phyloP scores from a whole-genome alignment of 1,140 invertebrate genomes.

The Psix sp. region DNA sequence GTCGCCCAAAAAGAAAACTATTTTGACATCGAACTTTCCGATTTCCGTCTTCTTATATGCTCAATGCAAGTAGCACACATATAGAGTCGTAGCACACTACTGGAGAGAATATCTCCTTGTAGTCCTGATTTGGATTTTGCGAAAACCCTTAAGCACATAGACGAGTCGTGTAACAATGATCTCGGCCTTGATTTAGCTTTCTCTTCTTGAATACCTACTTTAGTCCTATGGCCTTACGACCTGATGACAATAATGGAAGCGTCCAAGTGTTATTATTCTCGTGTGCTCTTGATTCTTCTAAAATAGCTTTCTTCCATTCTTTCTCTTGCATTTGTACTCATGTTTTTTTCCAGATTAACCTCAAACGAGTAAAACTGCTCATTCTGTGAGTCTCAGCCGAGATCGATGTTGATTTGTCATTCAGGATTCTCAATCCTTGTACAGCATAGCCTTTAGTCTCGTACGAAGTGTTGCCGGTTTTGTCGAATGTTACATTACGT shows the following conservation, averaged over 20 bases:
- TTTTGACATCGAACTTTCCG: slow-evolving; percentile 66
- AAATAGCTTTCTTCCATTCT: slow-evolving; percentile 68
- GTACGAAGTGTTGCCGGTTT: too few relatives aligned
- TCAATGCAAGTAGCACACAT: slow-evolving; percentile 5
- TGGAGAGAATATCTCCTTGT: slow-evolving; percentile 60
- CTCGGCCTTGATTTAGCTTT: neutral
- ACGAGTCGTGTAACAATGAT: slow-evolving; percentile 41
- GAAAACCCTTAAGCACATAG: slow-evolving; percentile 63
- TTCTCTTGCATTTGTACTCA: slow-evolving; percentile 7
- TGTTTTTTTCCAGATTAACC: slow-evolving; percentile 21
- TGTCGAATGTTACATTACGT: too few relatives aligned
- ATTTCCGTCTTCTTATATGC: slow-evolving; percentile 40
- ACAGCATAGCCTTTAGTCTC: too few relatives aligned
- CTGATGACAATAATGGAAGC: slow-evolving; percentile 34
- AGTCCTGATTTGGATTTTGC: slow-evolving; percentile 62
- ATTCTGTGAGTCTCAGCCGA: too few relatives aligned
- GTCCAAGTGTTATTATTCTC: slow-evolving; percentile 67
- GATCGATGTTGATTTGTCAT: too few relatives aligned
- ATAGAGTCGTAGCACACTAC: slow-evolving; percentile 27
- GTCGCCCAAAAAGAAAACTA: slow-evolving; percentile 64
- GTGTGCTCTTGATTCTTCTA: slow-evolving; percentile 62
- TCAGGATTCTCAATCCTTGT: too few relatives aligned
- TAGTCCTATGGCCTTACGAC: slow-evolving; percentile 8
- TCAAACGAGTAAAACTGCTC: too few relatives aligned
- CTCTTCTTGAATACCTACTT: slow-evolving; percentile 35